Conservation (phyloP, 2,113 vertebrate genomes). For the Heterocephalus glaber region DNA sequence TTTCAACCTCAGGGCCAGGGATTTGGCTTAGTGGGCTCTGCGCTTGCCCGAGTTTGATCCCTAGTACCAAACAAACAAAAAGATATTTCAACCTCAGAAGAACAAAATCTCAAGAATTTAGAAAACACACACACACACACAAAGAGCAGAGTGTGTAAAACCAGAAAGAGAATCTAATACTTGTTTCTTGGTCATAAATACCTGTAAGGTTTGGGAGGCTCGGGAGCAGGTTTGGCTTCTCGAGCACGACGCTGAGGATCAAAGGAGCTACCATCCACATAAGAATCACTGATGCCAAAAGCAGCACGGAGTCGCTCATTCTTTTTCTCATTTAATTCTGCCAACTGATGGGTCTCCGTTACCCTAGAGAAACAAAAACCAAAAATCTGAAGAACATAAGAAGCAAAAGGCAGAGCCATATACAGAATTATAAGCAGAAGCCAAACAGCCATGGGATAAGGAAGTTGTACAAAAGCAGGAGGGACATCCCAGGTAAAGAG, state of each 20-base stretch:
- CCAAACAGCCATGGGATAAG: neutral
- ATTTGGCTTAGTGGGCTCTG: too few species aligned
- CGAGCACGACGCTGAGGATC: conserved; percentile 92
- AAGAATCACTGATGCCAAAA: conserved; percentile 92
- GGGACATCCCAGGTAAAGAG: neutral
- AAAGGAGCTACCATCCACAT: conserved; percentile 95
- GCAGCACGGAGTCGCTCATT: conserved; percentile 93
- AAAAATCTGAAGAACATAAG: neutral
- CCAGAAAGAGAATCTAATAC: neutral
- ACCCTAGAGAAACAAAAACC: conserved; percentile 78
- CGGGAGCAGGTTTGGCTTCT: conserved; percentile 84
- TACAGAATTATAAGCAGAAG: neutral
- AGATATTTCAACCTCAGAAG: neutral
- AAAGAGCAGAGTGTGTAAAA: neutral
- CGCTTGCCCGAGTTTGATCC: too few species aligned
- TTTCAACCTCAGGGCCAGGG: too few species aligned
- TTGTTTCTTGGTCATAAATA: conserved; percentile 62
- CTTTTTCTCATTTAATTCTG: conserved; percentile 94
- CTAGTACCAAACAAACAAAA: too few species aligned
- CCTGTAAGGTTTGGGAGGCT: conserved; percentile 88
- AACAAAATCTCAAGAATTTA: neutral
- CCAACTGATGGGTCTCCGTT: conserved; percentile 94
- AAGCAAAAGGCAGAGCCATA: neutral
- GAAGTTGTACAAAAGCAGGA: neutral
- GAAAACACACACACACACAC: neutral